Evolutionary conservation across 2,888 invertebrate species (phyloP).

Genomic region (Imbricaverruca yamaguchii): DNA sequence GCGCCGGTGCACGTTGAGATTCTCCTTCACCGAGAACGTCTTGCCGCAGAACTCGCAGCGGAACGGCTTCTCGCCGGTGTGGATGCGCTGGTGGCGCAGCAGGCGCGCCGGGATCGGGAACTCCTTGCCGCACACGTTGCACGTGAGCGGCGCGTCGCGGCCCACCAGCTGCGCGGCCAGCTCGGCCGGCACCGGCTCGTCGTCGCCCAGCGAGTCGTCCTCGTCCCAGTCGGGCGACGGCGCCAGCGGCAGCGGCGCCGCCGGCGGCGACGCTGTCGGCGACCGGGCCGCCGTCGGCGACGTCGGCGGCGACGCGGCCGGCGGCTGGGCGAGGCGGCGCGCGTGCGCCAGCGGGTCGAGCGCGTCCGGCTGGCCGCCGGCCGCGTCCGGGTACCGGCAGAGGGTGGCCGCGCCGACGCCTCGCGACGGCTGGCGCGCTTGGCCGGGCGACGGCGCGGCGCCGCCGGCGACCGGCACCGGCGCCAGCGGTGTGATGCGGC

Average conservation of each 20-base stretch:
- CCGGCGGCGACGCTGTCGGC: neutral
- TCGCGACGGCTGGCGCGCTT: too few species aligned
- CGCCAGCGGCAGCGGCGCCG: conserved; percentile 39
- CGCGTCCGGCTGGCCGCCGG: neutral
- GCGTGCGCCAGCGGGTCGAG: neutral
- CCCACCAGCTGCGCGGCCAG: neutral
- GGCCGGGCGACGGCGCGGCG: too few species aligned
- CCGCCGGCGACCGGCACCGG: neutral
- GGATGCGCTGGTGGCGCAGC: conserved; percentile 76
- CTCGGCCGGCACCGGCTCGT: conserved; percentile 9
- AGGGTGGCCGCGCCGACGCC: neutral
- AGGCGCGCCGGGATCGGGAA: conserved; percentile 83
- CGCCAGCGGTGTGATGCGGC: neutral
- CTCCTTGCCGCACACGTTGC: conserved; percentile 82
- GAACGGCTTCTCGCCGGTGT: conserved; percentile 84
- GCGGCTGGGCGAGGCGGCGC: neutral
- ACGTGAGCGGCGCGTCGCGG: conserved; percentile 52
- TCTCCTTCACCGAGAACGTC: conserved; percentile 86
- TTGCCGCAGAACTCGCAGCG: conserved; percentile 87
- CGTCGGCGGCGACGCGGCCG: neutral
- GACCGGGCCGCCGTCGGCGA: too few species aligned
- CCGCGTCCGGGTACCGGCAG: neutral
- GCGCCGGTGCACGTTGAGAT: conserved; percentile 75
- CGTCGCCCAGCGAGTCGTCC: conserved; percentile 51
- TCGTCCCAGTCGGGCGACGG: conserved; percentile 35